Evolutionary conservation across 1,140 invertebrate genomes (phyloP).

Genomic region (Nylanderia fulva): DNA sequence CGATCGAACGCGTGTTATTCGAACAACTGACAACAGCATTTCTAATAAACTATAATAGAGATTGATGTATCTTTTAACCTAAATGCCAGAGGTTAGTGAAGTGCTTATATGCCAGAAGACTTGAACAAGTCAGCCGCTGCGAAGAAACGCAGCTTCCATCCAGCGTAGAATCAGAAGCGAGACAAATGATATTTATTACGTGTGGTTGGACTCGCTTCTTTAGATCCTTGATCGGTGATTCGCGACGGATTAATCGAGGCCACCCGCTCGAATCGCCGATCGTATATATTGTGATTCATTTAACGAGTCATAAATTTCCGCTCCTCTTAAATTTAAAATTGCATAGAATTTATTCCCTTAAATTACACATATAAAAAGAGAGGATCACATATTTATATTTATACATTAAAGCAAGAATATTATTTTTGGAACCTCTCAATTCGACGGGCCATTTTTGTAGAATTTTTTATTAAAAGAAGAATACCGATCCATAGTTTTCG

Average conservation of each 20-base stretch:
- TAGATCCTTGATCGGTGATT: slow-evolving; percentile 75
- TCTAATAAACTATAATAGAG: no score
- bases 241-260: slow-evolving; percentile 65
- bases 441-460: no score
- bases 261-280: slow-evolving; percentile 30
- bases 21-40: no score
- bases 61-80: no score
- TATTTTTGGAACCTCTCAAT: no score
- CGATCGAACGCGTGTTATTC: not conserved
- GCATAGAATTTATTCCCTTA: not conserved
- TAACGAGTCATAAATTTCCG: slow-evolving; percentile 40
- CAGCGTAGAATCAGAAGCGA: slow-evolving; percentile 68
- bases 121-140: not conserved
- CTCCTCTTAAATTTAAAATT: not conserved
- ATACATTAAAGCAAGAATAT: no score
- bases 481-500: no score
- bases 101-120: not conserved
- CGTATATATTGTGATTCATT: slow-evolving; percentile 43
- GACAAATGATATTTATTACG: slow-evolving; percentile 78
- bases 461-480: no score
- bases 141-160: slow-evolving; percentile 31
- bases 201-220: slow-evolving; percentile 51
- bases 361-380: not conserved
- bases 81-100: no score
- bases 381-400: not conserved